Percentiles rank a stretch among this genome's conserved stretches.
Evolutionary conservation across 2,113 vertebrate genomes (phyloP).

Genomic region (Turnix velox): DNA sequence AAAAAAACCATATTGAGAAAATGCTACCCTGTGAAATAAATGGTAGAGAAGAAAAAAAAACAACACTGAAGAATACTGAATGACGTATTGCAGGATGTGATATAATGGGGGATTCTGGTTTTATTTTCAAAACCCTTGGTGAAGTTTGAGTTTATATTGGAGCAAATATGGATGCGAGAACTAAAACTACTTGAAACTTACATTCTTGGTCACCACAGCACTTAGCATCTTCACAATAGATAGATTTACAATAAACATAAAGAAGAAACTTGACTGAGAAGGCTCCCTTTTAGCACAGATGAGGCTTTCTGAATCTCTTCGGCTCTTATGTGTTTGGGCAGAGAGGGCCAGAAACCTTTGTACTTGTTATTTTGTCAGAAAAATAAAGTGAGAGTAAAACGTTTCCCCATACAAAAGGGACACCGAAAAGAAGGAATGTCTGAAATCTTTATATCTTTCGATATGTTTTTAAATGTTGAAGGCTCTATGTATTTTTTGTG

Average conservation of each 20-base stretch:
- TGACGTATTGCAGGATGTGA: not conserved
- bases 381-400: not conserved
- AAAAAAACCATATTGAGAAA: not conserved
- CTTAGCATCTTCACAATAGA: not conserved
- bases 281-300: not conserved
- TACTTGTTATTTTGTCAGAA: not conserved
- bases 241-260: not conserved
- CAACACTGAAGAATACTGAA: not conserved
- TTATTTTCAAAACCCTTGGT: not conserved
- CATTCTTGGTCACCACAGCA: not conserved
- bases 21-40: not conserved
- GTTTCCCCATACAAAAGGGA: accelerated
- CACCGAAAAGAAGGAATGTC: not conserved
- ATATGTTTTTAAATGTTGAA: not conserved
- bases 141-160: not conserved
- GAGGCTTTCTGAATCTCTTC: not conserved
- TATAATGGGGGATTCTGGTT: not conserved
- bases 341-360: not conserved
- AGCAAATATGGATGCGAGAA: not conserved
- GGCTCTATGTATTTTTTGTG: not conserved
- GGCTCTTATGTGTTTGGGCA: not conserved
- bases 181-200: not conserved
- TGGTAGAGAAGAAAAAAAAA: not conserved
- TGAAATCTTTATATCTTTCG: not conserved
- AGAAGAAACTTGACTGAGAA: not conserved